A percentile compares a stretch with the other conserved stretches of the same genome.
phyloP scores from a whole-genome alignment of 1,140 invertebrate species.

The Dolichoris vasculosae region DNA sequence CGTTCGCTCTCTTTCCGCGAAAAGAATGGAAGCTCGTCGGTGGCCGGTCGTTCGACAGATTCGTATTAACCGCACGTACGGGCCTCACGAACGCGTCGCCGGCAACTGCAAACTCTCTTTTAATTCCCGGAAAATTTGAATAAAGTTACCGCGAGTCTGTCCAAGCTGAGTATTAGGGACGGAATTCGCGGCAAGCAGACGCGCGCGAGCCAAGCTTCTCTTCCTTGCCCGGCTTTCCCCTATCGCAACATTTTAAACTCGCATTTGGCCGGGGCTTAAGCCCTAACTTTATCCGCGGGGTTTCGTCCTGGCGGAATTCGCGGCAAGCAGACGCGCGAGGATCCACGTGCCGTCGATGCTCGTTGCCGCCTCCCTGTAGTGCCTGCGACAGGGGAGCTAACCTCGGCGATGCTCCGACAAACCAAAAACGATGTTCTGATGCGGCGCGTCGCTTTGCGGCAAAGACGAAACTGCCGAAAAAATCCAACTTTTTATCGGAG shows the following conservation, averaged over 20 bases:
- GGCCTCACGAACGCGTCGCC: background rate
- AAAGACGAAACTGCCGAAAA: background rate
- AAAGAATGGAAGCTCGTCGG: slow-evolving; percentile 35
- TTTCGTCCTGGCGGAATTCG: slow-evolving; percentile 49
- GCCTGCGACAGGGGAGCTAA: background rate
- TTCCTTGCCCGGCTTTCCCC: slow-evolving; percentile 7
- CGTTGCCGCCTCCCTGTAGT: background rate
- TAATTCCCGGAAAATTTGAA: slow-evolving; percentile 69
- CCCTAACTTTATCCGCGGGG: slow-evolving; percentile 63
- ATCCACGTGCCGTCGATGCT: background rate
- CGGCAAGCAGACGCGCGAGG: slow-evolving; percentile 38
- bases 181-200: slow-evolving; percentile 50
- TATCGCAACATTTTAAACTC: slow-evolving; percentile 65
- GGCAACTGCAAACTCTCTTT: slow-evolving; percentile 66
- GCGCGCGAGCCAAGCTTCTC: background rate
- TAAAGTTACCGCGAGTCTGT: slow-evolving; percentile 61
- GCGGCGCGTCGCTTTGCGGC: background rate
- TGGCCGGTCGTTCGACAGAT: slow-evolving; percentile 10
- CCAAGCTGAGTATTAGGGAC: slow-evolving; percentile 58
- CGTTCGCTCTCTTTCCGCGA: background rate
- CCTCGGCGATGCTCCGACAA: slow-evolving; percentile 35
- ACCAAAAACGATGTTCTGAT: slow-evolving; percentile 58
- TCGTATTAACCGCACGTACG: slow-evolving; percentile 37
- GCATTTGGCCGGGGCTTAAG: slow-evolving; percentile 61
- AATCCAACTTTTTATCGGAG: slow-evolving; percentile 23